Evolutionary conservation across 2,113 vertebrate genomes (phyloP), one percentile per base, ranked within the genome.

Genomic region (Siniperca knerii): DNA sequence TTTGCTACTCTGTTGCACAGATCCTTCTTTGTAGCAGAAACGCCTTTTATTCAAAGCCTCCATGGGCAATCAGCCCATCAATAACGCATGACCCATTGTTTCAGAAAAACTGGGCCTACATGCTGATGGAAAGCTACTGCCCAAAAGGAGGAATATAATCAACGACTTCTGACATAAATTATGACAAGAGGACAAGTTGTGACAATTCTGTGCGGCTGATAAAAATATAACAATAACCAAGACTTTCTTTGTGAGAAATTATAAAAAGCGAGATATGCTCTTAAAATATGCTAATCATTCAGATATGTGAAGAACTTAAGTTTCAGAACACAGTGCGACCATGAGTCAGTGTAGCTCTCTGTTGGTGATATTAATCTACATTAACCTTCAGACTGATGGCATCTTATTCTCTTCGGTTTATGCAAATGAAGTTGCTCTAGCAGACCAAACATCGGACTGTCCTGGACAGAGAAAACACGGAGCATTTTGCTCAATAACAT

Each of bases 61-160:
- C 79, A 71, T 42, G 88, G 92, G 88, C 86, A 93, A 92, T 88
- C 84, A 80, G 90, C 92, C 94, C 93, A 87, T 90, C 91, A 89
- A 90, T 85, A 89, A 90, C 93, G 86, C 92, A 86, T 90, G 87
- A 87, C 74, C 91, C 92, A 93, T 94, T 95, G 93, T 94, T 93
- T 89, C 70, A 61, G 84, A 42, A 57, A 83, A 87, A 82, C 77
- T 65, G 79, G 57, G 86, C 84, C 68, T 73, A 64, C 82, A 62
- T 79, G 83, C 79, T 82, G 77, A 81, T 86, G 73, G 62, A 77
- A 83, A 83, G 60, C 70, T 74, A 75, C 76, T 44, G 33, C 48
- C 60, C 70, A 74, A 82, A 87, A 35, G 1, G 3, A 44, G 11
- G 42, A 72, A 62, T 29, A 40, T 11, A 44, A 46, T 74, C 44